Conservation (phyloP, 2,797 vertebrate genomes). For the Acropternis orthonyx region DNA sequence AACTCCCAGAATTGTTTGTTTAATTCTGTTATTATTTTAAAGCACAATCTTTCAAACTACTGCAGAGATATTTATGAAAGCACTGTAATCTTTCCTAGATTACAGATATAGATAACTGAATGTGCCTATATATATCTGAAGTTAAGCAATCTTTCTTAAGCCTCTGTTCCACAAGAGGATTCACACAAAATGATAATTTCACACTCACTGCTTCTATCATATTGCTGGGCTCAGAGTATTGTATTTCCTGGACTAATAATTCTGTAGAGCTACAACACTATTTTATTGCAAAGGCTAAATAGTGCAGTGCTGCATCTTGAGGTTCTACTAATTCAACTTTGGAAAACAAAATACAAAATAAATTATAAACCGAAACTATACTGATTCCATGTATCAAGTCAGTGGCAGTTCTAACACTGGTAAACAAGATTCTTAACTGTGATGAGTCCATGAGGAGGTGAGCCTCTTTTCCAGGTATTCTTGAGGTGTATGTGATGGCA, state of each 20-base stretch:
- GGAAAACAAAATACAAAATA: background rate
- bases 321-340: background rate
- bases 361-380: background rate
- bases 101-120: background rate
- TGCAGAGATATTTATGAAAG: background rate
- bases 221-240: background rate
- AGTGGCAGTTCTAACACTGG: background rate
- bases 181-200: background rate
- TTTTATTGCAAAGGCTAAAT: background rate
- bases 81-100: background rate
- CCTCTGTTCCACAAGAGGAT: background rate
- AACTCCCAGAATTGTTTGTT: background rate
- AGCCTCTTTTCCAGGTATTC: background rate
- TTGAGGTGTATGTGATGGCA: background rate
- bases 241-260: background rate
- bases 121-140: background rate
- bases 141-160: background rate
- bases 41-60: background rate
- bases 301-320: background rate
- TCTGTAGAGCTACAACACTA: background rate
- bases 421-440: background rate
- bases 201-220: background rate
- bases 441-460: background rate
- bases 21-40: background rate
- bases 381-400: rapidly evolving